Percentiles rank a stretch among this genome's conserved stretches.
Evolutionary conservation across 2,113 vertebrate genomes (phyloP).

Genomic region (Phalacrocorax brasilianus): DNA sequence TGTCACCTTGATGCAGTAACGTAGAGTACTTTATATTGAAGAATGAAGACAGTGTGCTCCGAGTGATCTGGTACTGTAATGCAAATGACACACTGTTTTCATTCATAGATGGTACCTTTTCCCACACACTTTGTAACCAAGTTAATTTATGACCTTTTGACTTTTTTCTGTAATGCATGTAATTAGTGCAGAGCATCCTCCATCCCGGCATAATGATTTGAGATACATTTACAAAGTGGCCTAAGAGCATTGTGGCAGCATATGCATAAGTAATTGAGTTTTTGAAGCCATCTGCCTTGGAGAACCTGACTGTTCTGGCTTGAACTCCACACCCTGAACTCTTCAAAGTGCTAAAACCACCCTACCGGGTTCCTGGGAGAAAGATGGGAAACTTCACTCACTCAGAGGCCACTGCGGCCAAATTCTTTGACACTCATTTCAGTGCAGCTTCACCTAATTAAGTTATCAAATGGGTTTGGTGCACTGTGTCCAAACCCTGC

Average conservation of each 20-base stretch:
- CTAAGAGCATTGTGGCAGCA: background rate
- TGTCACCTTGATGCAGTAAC: background rate
- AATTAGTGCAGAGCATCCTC: constrained; percentile 39
- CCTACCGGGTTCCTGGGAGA: background rate
- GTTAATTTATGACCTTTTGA: constrained; percentile 40
- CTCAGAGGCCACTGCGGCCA: background rate
- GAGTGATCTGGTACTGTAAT: background rate
- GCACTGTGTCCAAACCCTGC: background rate
- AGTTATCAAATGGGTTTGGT: background rate
- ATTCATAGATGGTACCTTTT: background rate
- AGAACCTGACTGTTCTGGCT: background rate
- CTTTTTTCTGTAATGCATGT: constrained; percentile 27
- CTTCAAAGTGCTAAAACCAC: background rate
- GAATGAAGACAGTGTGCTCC: background rate
- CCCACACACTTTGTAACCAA: background rate
- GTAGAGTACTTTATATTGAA: background rate
- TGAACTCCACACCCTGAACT: background rate
- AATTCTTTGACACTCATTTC: background rate
- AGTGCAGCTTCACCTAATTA: background rate
- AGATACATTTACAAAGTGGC: constrained; percentile 27
- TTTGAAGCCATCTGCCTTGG: background rate
- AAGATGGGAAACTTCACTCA: background rate
- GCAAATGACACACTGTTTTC: background rate
- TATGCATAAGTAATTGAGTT: background rate
- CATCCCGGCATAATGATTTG: background rate